phyloP scores from a whole-genome alignment of 2,888 invertebrate genomes.

The Pherbina coryleti region DNA sequence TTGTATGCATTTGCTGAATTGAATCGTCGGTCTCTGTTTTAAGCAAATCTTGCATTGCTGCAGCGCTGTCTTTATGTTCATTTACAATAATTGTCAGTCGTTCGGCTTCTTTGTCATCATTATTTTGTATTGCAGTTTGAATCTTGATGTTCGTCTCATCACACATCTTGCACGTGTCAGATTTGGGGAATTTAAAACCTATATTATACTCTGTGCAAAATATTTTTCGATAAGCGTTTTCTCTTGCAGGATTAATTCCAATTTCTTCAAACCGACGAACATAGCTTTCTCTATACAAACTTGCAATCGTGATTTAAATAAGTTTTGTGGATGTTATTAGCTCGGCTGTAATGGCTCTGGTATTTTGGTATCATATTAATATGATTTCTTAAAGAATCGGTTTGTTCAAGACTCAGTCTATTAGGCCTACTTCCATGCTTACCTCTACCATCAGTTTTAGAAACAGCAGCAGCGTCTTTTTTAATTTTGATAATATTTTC shows the following conservation, averaged over 20 bases:
- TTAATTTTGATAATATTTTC: too few species aligned
- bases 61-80: slow-evolving; percentile 21
- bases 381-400: too few species aligned
- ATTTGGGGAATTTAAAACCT: slow-evolving; percentile 40
- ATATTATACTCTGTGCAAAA: slow-evolving; percentile 42
- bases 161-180: slow-evolving; percentile 39
- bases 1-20: neutral
- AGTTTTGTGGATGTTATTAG: too few species aligned
- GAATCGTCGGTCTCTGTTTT: slow-evolving; percentile 24
- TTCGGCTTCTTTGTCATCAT: slow-evolving; percentile 28
- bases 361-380: too few species aligned
- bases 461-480: too few species aligned
- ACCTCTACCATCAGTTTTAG: too few species aligned
- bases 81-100: slow-evolving; percentile 13
- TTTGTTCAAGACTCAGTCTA: too few species aligned
- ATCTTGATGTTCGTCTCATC: slow-evolving; percentile 35
- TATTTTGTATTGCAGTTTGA: slow-evolving; percentile 24
- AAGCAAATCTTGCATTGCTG: slow-evolving; percentile 40
- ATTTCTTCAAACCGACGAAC: neutral
- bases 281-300: too few species aligned
- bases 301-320: too few species aligned
- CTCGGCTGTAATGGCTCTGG: too few species aligned
- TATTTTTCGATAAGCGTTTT: slow-evolving; percentile 38
- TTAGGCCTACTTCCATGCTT: too few species aligned
- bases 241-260: neutral